Evolutionary conservation across 2,113 vertebrate genomes (phyloP).

Genomic region (Salvelinus sp.): DNA sequence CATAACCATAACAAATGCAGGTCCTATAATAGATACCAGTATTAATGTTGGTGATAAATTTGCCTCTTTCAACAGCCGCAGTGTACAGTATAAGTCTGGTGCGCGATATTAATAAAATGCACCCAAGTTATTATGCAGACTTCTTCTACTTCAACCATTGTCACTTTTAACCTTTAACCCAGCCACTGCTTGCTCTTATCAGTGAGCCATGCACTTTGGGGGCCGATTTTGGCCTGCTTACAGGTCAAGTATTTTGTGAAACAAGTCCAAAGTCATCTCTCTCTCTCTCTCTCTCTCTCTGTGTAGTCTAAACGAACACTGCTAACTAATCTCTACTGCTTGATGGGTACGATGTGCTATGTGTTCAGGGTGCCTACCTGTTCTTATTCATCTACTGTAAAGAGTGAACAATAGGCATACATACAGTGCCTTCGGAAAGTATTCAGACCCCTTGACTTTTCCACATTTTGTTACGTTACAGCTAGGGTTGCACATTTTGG

Average conservation of each 20-base stretch:
- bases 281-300: background rate
- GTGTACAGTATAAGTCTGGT: no score
- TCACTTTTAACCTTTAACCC: conserved; percentile 49
- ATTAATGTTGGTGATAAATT: background rate
- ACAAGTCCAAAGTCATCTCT: conserved; percentile 40
- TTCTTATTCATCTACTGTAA: background rate
- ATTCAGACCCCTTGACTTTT: no score
- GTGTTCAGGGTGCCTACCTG: background rate
- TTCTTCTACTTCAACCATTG: background rate
- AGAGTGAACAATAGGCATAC: no score
- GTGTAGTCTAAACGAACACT: conserved; percentile 1
- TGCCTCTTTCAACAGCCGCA: no score
- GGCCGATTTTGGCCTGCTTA: conserved; percentile 3
- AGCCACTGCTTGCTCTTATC: conserved; percentile 36
- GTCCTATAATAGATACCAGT: background rate
- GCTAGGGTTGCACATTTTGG: no score
- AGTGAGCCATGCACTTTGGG: conserved; percentile 38
- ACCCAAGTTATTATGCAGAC: background rate
- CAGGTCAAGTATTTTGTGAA: background rate
- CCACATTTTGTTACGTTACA: no score
- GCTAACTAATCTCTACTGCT: background rate
- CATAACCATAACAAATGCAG: no score
- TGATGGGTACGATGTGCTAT: background rate
- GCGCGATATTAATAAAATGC: no score
- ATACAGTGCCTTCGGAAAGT: no score